Base-by-base conservation (phyloP, 2,797 vertebrate genomes). In the Gila robusta region DNA sequence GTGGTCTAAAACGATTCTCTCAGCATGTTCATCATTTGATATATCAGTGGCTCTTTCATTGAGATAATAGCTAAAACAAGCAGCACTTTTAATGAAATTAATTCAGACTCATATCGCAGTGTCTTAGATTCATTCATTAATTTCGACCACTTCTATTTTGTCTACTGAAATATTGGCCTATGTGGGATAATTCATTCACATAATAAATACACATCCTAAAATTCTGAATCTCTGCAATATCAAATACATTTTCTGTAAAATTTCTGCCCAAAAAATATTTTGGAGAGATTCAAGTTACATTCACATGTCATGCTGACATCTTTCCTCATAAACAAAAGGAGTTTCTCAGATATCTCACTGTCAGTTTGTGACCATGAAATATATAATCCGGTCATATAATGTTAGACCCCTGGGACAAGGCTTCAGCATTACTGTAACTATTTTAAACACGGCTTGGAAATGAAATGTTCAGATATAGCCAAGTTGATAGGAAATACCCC, bases 171-270 rank as follows among this genome's bases (percentile, higher is more conserved):
- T 37, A 39, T 23, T 26, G 16, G 52, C 59, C 23, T 52, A 90
- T 88, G 76, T 91, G 71, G 69, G 73, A 44, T 59, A 79, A 84
- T 89, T 77, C n/a, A 79, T 69, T 82, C 81, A 69, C 76, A 78
- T 84, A 71, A 79, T 81, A 78, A 84, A 88, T 81, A 41, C 56
- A 39, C 28, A 54, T 28, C 16, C 41, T 49, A 19, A 79, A 67
- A 54, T 83, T 41, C 59, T 56, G 12, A 83, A 41, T 70, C 16
- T 70, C 2, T 5, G 26, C 35, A 71, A 80, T 56, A 69, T 85
- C 64, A 79, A 44, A 88, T 80, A n/a, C 56, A 82, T 52, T 81
- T 44, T 74, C 5, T 66, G 37, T 23, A 49, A 79, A 79, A 83
- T 84, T 28, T 32, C 12, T 32, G 23, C 0, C 23, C 81, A n/a